Evolutionary conservation across 2,113 vertebrate genomes (phyloP), one percentile per base, ranked within the genome.

Genomic region (Rhabdornis inornatus): DNA sequence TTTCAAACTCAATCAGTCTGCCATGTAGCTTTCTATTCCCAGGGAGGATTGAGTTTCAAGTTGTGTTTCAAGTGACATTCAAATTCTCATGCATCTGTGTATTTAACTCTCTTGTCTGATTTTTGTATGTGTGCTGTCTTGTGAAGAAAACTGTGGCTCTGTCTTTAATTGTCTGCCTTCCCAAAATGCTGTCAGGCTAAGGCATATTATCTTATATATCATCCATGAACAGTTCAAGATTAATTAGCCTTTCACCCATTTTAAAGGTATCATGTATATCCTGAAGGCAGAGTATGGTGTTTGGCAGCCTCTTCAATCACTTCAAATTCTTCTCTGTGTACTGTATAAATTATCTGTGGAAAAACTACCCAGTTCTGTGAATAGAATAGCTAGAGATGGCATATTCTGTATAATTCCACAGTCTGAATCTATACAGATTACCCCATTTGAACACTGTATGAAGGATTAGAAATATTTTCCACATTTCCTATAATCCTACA

Each of bases 181-280:
- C 70, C 76, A 81, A 95, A 81, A 71, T 23, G 42, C 90, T 96
- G 86, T 83, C 79, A 86, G 65, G 56, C 91, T 95, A 90, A 95
- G 35, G 82, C 89, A 57, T 94, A 79, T 92, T 95, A n/a, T 87
- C 82, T 91, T 96, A 77, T 82, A 68, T 45, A 91, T 95, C 83
- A 95, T 61, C 49, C 83, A 70, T 22, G 88, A 94, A 37, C n/a
- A 66, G 81, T 82, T 94, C 63, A 96, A 97, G 91, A 97, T 97
- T 96, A 97, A 97, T 97, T 97, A 97, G 89, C 64, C 92, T 95
- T 97, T 95, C 87, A 42, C 18, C 63, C 71, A 63, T 83, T 96
- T 97, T 89, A 95, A 98, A 97, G 60, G 79, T 75, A 92, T 94
- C 92, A 94, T 96, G 91, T 95, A 23, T 97, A 96, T 95, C 83